Conservation (phyloP, 2,888 invertebrate species). For the Incurvaria masculella region DNA sequence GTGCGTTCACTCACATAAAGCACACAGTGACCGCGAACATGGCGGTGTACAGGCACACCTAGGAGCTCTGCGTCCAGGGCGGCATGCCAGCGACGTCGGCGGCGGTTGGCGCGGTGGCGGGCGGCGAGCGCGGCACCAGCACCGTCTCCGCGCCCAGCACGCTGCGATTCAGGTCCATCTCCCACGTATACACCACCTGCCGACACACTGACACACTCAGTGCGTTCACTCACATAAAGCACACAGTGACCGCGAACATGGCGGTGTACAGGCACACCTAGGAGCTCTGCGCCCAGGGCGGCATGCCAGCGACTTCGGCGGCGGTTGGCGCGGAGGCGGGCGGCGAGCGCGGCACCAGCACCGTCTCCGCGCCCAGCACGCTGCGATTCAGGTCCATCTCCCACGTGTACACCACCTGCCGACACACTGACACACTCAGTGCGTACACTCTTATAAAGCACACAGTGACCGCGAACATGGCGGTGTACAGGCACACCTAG, state of each 20-base stretch:
- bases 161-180: conserved; percentile 51
- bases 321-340: conserved; percentile 20
- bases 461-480: conserved; percentile 76
- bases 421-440: background rate
- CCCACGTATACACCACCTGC: conserved; percentile 50
- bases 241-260: conserved; percentile 76
- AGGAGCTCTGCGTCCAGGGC: conserved; percentile 67
- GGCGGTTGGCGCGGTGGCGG: conserved; percentile 19
- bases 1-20: too few species aligned
- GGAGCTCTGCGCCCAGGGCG: conserved; percentile 64
- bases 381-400: conserved; percentile 52
- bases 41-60: conserved; percentile 72
- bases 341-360: conserved; percentile 35
- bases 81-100: conserved; percentile 46
- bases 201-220: too few species aligned
- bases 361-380: conserved; percentile 37
- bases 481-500: conserved; percentile 74
- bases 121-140: conserved; percentile 34
- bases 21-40: conserved; percentile 80
- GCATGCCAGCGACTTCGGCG: conserved; percentile 31
- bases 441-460: too few species aligned
- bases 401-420: conserved; percentile 49
- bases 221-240: too few species aligned
- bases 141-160: conserved; percentile 39
- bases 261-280: conserved; percentile 76